A percentile compares a stretch with the other conserved stretches of the same genome.
Evolutionary conservation across 2,888 invertebrate genomes (phyloP).

Genomic region (Lasioglossum marginatum): DNA sequence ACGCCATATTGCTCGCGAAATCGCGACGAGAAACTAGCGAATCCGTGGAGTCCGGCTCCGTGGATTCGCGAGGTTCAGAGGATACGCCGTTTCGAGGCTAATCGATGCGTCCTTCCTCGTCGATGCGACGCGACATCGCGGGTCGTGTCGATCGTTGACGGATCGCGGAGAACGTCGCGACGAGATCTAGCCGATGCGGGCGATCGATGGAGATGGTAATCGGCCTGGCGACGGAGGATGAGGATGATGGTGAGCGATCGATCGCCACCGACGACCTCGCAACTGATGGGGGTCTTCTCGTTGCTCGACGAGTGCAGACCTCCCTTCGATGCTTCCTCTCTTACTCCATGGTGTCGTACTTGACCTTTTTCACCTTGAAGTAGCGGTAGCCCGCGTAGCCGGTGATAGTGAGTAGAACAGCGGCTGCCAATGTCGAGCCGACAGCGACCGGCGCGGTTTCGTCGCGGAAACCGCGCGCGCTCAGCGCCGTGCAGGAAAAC

Average conservation of each 20-base stretch:
- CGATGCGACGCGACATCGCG: neutral
- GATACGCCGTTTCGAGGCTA: neutral
- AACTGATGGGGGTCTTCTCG: neutral
- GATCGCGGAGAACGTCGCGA: neutral
- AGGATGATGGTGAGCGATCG: neutral
- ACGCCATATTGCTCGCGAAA: neutral
- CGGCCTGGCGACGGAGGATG: neutral
- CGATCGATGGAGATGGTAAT: neutral
- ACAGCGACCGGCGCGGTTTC: constrained; percentile 94
- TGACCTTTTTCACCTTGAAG: constrained; percentile 95
- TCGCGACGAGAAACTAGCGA: neutral
- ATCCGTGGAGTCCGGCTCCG: neutral
- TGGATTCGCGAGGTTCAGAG: neutral
- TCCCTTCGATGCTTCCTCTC: neutral
- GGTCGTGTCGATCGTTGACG: neutral
- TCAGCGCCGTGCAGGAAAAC: constrained; percentile 88
- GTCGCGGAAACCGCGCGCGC: constrained; percentile 87
- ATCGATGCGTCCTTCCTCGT: neutral
- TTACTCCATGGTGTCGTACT: constrained; percentile 96
- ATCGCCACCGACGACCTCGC: neutral
- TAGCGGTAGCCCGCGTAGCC: constrained; percentile 95
- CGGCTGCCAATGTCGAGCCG: constrained; percentile 93
- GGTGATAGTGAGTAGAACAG: constrained; percentile 92
- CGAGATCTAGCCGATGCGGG: neutral
- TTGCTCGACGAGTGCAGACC: neutral